These are phyloP conservation scores for Fistularia commersonii DNA, from an alignment of 2,797 vertebrate genomes.

Conservation along the genomic window DNA sequence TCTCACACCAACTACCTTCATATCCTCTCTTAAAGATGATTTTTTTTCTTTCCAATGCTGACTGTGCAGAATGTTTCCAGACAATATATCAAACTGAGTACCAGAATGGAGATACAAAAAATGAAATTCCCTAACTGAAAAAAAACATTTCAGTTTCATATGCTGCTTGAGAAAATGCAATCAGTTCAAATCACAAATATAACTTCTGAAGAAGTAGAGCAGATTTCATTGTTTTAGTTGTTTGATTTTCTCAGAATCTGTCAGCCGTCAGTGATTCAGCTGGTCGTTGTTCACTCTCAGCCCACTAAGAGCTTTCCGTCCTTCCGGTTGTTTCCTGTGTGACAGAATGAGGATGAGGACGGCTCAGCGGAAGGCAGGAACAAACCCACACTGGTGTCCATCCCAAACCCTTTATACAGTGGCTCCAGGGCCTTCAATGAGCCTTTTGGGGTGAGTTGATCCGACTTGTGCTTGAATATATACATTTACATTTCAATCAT, in stretches of 20 bases:
- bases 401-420: constrained; percentile 85
- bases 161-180: too few species aligned
- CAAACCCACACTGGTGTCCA: constrained; percentile 79
- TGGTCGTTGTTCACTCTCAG: background rate
- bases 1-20: too few species aligned
- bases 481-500: background rate
- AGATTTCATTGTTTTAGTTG: background rate
- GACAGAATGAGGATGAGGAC: constrained; percentile 74
- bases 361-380: constrained; percentile 45
- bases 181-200: too few species aligned
- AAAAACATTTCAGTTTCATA: too few species aligned
- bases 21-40: too few species aligned
- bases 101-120: too few species aligned
- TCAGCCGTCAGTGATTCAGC: background rate
- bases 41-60: too few species aligned
- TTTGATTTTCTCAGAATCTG: background rate
- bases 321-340: constrained; percentile 10
- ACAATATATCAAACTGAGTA: too few species aligned
- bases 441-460: constrained; percentile 77
- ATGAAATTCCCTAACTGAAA: too few species aligned
- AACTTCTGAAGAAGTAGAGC: too few species aligned
- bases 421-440: constrained; percentile 73
- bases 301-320: background rate
- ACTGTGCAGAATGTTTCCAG: too few species aligned
- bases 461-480: background rate